Evolutionary conservation across 2,888 invertebrate species (phyloP).

Genomic region (Volucella zonaria): DNA sequence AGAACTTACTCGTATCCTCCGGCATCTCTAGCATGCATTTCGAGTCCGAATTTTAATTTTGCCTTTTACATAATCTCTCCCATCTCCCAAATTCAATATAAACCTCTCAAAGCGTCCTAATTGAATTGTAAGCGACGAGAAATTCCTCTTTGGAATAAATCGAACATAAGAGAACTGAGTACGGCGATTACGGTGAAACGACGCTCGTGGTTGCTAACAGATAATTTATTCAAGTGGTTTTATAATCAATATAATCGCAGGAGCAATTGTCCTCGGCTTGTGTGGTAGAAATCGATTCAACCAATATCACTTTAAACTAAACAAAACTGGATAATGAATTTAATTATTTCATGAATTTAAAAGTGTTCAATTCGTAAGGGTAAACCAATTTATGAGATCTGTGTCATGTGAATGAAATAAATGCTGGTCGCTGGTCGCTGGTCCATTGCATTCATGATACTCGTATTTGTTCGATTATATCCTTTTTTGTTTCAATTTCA

Average conservation of each 20-base stretch:
- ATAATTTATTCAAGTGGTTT: constrained; percentile 71
- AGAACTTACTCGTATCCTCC: background rate
- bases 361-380: constrained; percentile 1
- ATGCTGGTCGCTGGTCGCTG: no score
- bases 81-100: constrained; percentile 56
- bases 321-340: constrained; percentile 31
- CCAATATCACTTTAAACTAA: constrained; percentile 44
- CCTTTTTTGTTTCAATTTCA: no score
- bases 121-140: constrained; percentile 59
- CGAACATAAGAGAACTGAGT: constrained; percentile 61
- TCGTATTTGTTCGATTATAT: no score
- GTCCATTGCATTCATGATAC: no score
- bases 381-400: no score
- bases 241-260: constrained; percentile 62
- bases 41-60: constrained; percentile 58
- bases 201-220: constrained; percentile 49
- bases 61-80: constrained; percentile 47
- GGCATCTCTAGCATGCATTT: constrained; percentile 24
- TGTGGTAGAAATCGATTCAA: constrained; percentile 43
- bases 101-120: constrained; percentile 62
- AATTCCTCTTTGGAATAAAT: constrained; percentile 62
- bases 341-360: constrained; percentile 8
- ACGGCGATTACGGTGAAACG: constrained; percentile 62
- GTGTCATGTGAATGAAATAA: no score
- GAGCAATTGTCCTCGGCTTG: constrained; percentile 49